A percentile compares a stretch with the other conserved stretches of the same genome.
Conservation (phyloP, 30 jellyfish, hydroid and myxozoan genomes). For the Cassiopea andromeda region DNA sequence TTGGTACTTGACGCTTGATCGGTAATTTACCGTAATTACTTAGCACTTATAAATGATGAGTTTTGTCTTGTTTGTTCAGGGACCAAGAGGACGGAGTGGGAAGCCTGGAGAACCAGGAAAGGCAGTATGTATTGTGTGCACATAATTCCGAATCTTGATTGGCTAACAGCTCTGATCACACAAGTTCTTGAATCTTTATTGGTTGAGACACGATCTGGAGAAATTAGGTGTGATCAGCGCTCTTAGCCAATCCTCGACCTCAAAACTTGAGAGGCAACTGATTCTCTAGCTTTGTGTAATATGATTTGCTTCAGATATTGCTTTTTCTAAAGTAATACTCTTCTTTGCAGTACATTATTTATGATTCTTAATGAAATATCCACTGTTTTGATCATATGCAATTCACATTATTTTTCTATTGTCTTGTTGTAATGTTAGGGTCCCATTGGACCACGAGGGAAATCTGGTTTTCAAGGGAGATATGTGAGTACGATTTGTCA, state of each 20-base stretch:
- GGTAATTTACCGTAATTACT: not conserved
- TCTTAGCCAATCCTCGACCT: no score
- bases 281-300: no score
- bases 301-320: no score
- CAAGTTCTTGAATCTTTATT: not conserved
- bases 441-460: constrained; percentile 73
- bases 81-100: constrained; percentile 60
- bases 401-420: no score
- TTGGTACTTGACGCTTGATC: no score
- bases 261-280: no score
- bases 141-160: not conserved
- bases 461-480: constrained; percentile 70
- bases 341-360: no score
- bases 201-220: no score
- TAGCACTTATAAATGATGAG: no score
- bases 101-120: constrained; percentile 56
- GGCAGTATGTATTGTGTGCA: constrained; percentile 18
- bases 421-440: constrained; percentile 31
- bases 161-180: not conserved
- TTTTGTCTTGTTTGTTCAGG: constrained; percentile 9
- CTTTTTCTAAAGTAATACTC: no score
- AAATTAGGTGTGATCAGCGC: no score
- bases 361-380: no score
- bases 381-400: not conserved
- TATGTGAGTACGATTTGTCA: constrained; percentile 21